Evolutionary conservation across 92 coral and sea anemone species (phyloP).

Genomic region (Epizoanthus fatuus): DNA sequence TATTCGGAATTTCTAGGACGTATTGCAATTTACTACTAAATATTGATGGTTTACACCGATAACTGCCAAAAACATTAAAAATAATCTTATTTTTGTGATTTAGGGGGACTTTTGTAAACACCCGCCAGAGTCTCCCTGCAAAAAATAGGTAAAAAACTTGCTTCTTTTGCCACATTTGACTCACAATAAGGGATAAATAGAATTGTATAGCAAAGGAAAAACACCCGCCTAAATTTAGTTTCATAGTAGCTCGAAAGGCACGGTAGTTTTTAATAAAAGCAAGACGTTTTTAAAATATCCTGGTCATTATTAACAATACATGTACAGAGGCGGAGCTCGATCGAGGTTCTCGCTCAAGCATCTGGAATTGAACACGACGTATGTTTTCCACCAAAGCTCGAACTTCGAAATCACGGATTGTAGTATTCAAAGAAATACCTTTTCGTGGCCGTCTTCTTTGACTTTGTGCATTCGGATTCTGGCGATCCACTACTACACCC

Average conservation of each 20-base stretch:
- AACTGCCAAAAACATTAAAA: too few relatives aligned
- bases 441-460: constrained; percentile 30
- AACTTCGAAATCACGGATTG: background rate
- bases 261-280: background rate
- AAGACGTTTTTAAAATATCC: background rate
- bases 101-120: too few relatives aligned
- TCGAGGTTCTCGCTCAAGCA: too few relatives aligned
- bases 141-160: too few relatives aligned
- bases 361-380: too few relatives aligned
- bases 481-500: background rate
- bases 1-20: too few relatives aligned
- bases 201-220: background rate
- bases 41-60: too few relatives aligned
- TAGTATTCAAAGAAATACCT: constrained; percentile 25
- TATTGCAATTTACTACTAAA: too few relatives aligned
- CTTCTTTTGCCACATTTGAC: too few relatives aligned
- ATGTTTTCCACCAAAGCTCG: background rate
- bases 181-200: background rate
- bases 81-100: too few relatives aligned
- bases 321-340: too few relatives aligned
- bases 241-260: background rate
- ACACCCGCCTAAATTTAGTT: constrained; percentile 14
- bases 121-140: too few relatives aligned
- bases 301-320: background rate
- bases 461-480: background rate